phyloP scores from a whole-genome alignment of 2,888 invertebrate species.

The Arge pagana region DNA sequence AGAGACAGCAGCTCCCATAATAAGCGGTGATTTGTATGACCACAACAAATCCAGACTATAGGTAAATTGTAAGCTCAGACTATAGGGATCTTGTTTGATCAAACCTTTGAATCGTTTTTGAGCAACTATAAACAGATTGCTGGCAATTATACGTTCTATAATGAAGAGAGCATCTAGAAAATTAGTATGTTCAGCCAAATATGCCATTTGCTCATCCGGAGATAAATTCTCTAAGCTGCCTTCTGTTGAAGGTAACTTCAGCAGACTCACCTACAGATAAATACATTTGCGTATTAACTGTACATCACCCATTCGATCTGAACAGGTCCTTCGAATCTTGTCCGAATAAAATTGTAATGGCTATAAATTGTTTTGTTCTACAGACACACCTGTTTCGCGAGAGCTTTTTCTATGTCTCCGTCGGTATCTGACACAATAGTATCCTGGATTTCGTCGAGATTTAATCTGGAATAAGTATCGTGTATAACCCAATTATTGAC shows the following conservation, averaged over 20 bases:
- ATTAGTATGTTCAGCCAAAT: conserved; percentile 47
- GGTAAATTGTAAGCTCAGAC: conserved; percentile 67
- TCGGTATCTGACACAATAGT: conserved; percentile 24
- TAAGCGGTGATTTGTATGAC: conserved; percentile 65
- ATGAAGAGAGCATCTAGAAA: conserved; percentile 70
- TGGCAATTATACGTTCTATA: conserved; percentile 74
- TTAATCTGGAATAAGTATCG: conserved; percentile 64
- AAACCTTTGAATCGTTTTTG: conserved; percentile 76
- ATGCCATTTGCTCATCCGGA: conserved; percentile 52
- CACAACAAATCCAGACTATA: conserved; percentile 72
- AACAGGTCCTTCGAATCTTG: conserved; percentile 33
- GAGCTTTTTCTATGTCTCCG: conserved; percentile 52
- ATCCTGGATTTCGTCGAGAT: conserved; percentile 6
- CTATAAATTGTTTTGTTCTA: background rate
- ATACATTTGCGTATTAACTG: no score
- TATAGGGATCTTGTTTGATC: conserved; percentile 65
- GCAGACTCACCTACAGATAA: conserved; percentile 24
- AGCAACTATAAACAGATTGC: conserved; percentile 67
- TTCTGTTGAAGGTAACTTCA: conserved; percentile 29
- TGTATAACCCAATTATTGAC: conserved; percentile 81
- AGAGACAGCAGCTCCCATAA: conserved; percentile 64
- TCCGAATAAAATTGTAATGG: background rate
- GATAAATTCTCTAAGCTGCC: conserved; percentile 33
- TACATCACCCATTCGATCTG: conserved; percentile 4
- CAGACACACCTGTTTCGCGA: conserved; percentile 55